Conservation (phyloP, 1,140 invertebrate species). For the Himalopsyche phryganea region DNA sequence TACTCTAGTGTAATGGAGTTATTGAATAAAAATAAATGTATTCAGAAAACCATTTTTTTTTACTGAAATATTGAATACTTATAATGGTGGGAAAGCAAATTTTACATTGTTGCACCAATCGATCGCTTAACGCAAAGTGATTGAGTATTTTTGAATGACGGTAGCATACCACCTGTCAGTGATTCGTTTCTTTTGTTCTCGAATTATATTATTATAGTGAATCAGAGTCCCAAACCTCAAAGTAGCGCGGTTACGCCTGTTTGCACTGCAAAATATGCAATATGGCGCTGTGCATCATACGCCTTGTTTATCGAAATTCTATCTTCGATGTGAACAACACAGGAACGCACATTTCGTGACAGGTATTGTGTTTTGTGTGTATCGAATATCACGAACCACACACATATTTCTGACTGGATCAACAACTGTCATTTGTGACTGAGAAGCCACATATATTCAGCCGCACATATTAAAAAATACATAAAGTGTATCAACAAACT, state of each 20-base stretch:
- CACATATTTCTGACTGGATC: conserved; percentile 22
- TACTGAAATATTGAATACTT: no score
- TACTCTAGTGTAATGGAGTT: no score
- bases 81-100: no score
- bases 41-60: no score
- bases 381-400: conserved; percentile 28
- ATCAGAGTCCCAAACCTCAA: no score
- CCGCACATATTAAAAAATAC: conserved; percentile 4
- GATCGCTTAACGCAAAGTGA: no score
- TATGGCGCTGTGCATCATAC: conserved; percentile 4
- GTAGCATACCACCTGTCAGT: no score
- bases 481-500: neutral
- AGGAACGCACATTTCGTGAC: neutral
- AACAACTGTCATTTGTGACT: conserved; percentile 31
- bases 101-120: no score
- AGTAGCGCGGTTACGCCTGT: neutral
- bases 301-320: conserved; percentile 25
- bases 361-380: conserved; percentile 25
- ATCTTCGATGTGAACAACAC: conserved; percentile 23
- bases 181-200: no score
- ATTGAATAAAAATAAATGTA: no score
- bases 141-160: no score
- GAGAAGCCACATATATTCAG: conserved; percentile 28
- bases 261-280: conserved; percentile 8
- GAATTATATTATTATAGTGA: no score